Evolutionary conservation across 2,797 vertebrate species (phyloP), one percentile per base, ranked within the genome.

Genomic region (Sandelia bainsii): DNA sequence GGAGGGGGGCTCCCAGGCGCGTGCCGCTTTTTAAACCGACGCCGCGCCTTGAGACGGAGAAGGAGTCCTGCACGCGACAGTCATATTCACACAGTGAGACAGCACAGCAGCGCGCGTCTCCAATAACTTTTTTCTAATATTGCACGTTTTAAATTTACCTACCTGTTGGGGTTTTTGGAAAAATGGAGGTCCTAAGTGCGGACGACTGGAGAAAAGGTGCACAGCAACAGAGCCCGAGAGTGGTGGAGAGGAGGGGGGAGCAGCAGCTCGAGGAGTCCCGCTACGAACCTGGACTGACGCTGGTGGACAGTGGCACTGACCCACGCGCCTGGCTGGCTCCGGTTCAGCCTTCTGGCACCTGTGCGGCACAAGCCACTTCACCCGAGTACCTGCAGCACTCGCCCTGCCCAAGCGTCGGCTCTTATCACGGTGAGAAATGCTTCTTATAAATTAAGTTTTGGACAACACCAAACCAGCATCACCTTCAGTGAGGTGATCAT

Each of bases 11-110:
- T 92, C 87, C 86, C 90, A 92, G 97, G 93, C 96, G 97, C 97
- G 97, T 98, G 97, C 97, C 97, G 96, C 96, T 96, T 96, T 96
- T 98, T 97, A 98, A 98, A 95, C 94, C 92, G 92, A 93, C 94
- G 94, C 94, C 75, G 94, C 94, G 94, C 93, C 94, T 93, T 80
- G 91, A 93, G 96, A 95, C 96, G 96, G 96, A 97, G 96, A 96
- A 94, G 95, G 90, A 94, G 90, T 90, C 90, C 89, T 86, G 94
- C 94, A 94, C 94, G 95, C 95, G 94, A 95, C 94, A 84, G 49
- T 93, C 89, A 85, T 44, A 79, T 58, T 62, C 77, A 93, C 91
- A 87, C 64, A 63, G 92, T 82, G 92, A 81, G 81, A 70, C 80
- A 76, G 72, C 75, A 71, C 2, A 74, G 34, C 25, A 69, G 80